phyloP scores from a whole-genome alignment of 2,797 vertebrate genomes.

The Chaenodraco wilsoni region DNA sequence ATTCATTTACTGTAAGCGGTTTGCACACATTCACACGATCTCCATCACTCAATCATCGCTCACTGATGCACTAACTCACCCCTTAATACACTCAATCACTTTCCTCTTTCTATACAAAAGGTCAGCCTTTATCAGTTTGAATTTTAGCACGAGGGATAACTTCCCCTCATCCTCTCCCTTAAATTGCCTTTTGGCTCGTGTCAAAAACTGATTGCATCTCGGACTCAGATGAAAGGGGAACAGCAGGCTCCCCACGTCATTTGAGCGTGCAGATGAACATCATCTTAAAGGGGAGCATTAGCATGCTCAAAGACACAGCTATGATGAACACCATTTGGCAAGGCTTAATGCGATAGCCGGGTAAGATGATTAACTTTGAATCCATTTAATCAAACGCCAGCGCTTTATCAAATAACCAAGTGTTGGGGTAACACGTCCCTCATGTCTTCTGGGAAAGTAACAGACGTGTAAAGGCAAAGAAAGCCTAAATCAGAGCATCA shows the following conservation, averaged over 20 bases:
- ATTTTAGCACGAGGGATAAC: conserved; percentile 60
- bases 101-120: conserved; percentile 56
- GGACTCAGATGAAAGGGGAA: conserved; percentile 70
- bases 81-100: conserved; percentile 52
- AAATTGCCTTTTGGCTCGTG: conserved; percentile 71
- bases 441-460: conserved; percentile 61
- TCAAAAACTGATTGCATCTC: conserved; percentile 72
- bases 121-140: conserved; percentile 73
- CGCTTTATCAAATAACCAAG: conserved; percentile 67
- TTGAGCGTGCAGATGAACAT: conserved; percentile 72
- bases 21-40: conserved; percentile 25
- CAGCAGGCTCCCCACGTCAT: conserved; percentile 51
- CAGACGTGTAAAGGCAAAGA: conserved; percentile 63
- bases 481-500: conserved; percentile 28
- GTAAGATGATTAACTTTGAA: conserved; percentile 83
- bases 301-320: conserved; percentile 76
- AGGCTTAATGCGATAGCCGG: conserved; percentile 77
- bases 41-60: conserved; percentile 50
- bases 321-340: conserved; percentile 77
- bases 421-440: conserved; percentile 59
- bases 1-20: conserved; percentile 62
- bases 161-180: conserved; percentile 64
- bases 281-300: conserved; percentile 76
- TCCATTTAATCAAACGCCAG: conserved; percentile 79
- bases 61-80: conserved; percentile 51